Evolutionary conservation across 64 coral and sea anemone genomes (phyloP).

Genomic region (Actinia tenebrosa): DNA sequence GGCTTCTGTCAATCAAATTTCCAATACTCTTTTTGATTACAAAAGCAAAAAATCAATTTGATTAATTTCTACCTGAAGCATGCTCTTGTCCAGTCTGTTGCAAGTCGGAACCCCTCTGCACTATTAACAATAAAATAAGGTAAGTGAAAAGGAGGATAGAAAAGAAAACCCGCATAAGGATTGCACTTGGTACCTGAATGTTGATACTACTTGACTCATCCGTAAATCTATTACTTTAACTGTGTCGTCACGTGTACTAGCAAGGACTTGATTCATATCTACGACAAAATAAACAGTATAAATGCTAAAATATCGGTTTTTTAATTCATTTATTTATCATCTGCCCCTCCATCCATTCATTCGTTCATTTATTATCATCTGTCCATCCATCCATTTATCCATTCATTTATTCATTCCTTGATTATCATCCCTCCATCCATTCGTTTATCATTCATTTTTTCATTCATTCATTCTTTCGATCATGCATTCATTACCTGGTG

Average conservation of each 20-base stretch:
- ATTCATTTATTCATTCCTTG: too few species aligned
- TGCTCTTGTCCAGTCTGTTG: conserved; percentile 89
- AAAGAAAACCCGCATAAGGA: not conserved
- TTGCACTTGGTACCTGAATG: conserved; percentile 50
- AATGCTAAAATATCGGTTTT: not conserved
- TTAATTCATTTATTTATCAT: too few species aligned
- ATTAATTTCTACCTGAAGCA: conserved; percentile 66
- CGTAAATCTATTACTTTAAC: conserved; percentile 84
- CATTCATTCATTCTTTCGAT: not conserved
- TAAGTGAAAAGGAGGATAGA: not conserved
- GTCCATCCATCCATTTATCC: too few species aligned
- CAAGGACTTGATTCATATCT: conserved; percentile 85
- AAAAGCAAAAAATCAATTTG: too few species aligned
- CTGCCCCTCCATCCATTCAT: too few species aligned
- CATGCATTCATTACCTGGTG: conserved; percentile 48
- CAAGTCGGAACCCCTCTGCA: conserved; percentile 85
- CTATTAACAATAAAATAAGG: conserved; percentile 13
- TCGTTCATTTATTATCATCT: too few species aligned
- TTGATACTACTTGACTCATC: conserved; percentile 87
- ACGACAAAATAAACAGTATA: not conserved
- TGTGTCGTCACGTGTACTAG: conserved; percentile 88
- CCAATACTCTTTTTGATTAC: too few species aligned
- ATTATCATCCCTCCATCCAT: too few species aligned
- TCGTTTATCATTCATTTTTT: not conserved
- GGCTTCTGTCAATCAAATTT: too few species aligned